A percentile compares a stretch with the other conserved stretches of the same genome.
These are phyloP conservation scores for Plodia interpunctella DNA, from an alignment of 1,140 invertebrate species.

Conservation along the genomic window DNA sequence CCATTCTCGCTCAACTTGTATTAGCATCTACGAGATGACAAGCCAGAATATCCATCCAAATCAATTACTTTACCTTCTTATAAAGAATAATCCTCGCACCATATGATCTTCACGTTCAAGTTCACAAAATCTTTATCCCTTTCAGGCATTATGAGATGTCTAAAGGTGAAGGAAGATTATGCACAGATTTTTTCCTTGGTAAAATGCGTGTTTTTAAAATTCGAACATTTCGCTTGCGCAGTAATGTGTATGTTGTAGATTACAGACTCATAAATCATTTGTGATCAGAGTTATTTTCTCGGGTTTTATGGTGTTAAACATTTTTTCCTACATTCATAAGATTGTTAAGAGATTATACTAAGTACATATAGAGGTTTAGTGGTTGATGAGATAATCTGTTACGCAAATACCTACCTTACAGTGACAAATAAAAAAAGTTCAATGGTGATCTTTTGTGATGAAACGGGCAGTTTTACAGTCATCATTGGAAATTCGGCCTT, in stretches of 20 bases:
- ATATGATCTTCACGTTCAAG: conserved; percentile 16
- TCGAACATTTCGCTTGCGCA: too few relatives aligned
- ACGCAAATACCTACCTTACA: too few relatives aligned
- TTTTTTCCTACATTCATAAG: not conserved
- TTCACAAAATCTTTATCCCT: conserved; percentile 10
- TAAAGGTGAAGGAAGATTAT: too few relatives aligned
- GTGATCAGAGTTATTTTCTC: conserved; percentile 19
- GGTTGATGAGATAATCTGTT: too few relatives aligned
- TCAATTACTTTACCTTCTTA: conserved; percentile 48
- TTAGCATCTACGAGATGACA: conserved; percentile 37
- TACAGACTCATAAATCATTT: conserved; percentile 20
- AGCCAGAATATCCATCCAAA: conserved; percentile 41
- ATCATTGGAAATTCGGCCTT: too few relatives aligned
- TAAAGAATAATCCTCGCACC: conserved; percentile 35
- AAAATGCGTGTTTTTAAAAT: not conserved
- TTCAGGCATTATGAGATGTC: not conserved
- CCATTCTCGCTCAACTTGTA: conserved; percentile 38
- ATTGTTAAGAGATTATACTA: not conserved
- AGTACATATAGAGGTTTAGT: not conserved
- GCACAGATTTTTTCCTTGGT: too few relatives aligned
- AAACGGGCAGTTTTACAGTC: too few relatives aligned
- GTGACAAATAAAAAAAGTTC: too few relatives aligned
- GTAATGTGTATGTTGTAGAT: conserved; percentile 11
- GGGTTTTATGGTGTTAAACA: conserved; percentile 5
- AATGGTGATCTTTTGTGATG: too few relatives aligned